Conservation (phyloP, 1,140 invertebrate species). For the Brachionus sp. region DNA sequence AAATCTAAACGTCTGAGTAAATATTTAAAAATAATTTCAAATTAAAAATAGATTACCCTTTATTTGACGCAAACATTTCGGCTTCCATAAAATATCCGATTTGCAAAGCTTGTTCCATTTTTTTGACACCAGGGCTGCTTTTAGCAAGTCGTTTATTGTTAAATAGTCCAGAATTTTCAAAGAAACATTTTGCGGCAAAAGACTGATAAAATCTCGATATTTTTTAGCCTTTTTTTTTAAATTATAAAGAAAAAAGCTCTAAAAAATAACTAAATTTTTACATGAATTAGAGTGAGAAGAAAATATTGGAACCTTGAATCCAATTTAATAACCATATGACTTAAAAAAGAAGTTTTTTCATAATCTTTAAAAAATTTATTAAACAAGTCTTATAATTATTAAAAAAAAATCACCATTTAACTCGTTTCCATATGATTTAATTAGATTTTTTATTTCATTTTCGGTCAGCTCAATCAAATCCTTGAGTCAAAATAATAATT, state of each 20-base stretch:
- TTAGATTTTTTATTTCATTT: background rate
- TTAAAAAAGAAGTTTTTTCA: constrained; percentile 22
- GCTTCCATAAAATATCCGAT: constrained; percentile 53
- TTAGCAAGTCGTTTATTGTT: constrained; percentile 50
- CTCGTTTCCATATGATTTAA: background rate
- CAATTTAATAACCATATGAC: background rate
- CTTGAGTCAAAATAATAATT: background rate
- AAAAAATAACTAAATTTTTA: background rate
- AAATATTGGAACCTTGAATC: constrained; percentile 12
- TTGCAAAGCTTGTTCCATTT: constrained; percentile 52
- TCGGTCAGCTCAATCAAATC: background rate
- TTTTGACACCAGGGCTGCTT: constrained; percentile 52
- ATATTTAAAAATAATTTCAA: background rate
- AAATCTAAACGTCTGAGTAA: background rate
- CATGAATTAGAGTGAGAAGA: constrained; percentile 37
- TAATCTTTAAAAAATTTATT: background rate
- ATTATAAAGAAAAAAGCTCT: background rate
- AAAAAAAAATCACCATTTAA: background rate
- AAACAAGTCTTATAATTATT: background rate
- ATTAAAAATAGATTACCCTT: constrained; percentile 21
- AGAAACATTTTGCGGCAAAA: constrained; percentile 52
- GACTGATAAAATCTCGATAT: constrained; percentile 52
- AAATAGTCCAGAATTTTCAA: constrained; percentile 53
- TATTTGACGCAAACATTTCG: constrained; percentile 51
- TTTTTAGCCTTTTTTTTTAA: constrained; percentile 49